Percentiles rank a stretch among this genome's conserved stretches.
Evolutionary conservation across 2,113 vertebrate species (phyloP).

Genomic region (Lates calcarifer): DNA sequence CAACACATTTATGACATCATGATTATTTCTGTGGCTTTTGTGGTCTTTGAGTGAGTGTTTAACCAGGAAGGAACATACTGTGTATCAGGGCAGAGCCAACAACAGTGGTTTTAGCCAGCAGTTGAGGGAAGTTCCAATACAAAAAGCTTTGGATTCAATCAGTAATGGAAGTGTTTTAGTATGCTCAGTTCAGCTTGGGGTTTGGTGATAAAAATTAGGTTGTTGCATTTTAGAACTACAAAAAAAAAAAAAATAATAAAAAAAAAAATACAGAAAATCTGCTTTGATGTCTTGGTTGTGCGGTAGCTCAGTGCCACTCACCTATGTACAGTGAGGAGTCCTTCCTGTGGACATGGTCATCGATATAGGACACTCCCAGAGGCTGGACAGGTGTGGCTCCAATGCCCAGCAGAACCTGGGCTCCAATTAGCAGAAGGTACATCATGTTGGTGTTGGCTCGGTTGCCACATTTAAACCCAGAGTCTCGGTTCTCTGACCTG

Average conservation of each 20-base stretch:
- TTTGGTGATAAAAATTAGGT: background rate
- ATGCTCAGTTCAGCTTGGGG: background rate
- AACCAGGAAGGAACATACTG: background rate
- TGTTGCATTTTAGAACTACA: too few relatives aligned
- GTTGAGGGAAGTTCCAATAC: background rate
- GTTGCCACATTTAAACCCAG: conserved; percentile 92
- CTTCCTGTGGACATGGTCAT: conserved; percentile 95
- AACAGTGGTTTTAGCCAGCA: background rate
- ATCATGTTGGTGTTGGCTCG: conserved; percentile 98
- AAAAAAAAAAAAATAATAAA: too few relatives aligned
- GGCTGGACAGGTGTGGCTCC: conserved; percentile 96
- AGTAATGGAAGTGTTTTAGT: background rate
- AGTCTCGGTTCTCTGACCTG: conserved; percentile 86
- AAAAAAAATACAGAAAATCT: background rate
- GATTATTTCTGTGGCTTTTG: background rate
- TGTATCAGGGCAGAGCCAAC: background rate
- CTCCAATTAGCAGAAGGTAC: conserved; percentile 98
- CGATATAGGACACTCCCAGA: conserved; percentile 89
- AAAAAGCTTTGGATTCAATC: background rate
- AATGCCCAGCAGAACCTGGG: conserved; percentile 97
- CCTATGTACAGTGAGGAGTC: conserved; percentile 98
- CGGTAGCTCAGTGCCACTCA: conserved; percentile 76
- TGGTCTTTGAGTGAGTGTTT: background rate
- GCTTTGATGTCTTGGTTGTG: background rate
- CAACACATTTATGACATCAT: background rate